Base-by-base conservation (phyloP, 2,888 invertebrate species). In the Boloria euphrosyne region DNA sequence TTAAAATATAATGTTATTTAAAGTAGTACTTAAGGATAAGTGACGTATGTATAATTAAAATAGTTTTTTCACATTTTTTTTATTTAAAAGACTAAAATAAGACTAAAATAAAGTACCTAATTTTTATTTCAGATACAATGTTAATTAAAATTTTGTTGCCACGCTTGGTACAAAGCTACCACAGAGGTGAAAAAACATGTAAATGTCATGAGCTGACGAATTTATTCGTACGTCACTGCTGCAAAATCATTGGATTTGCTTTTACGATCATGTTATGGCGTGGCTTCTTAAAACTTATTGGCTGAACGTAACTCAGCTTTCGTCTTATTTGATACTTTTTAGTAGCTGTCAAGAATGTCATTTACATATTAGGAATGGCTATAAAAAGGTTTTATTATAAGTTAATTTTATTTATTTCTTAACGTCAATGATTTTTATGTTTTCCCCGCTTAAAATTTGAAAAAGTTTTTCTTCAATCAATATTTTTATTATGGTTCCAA, bases 151-250 rank as follows among this genome's bases (percentile, higher is more conserved):
- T 63, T 66, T 66, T 58, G 64, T 69, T 66, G 55, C 55, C 52
- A 50, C n/a, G 57, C 52, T 22, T 65, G 63, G 69, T 69, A 62
- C 44, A 62, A 58, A 52, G 67, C 62, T 31, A 66, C 69, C 67
- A 66, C 61, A 46, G 62, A 69, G 67, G 69, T 72, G 66, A 68
- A 71, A 68, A 71, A 62, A 66, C 68, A 61, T 66, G 68, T 71
- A 71, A 67, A 69, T 63, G 73, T 74, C 74, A 67, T 72, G 72
- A 71, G 71, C 70, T 70, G 70, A 68, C 60, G 73, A 73, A 75
- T 77, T 74, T 76, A 76, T 76, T 71, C 68, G 70, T 62, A 66
- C 68, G 73, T 73, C 76, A 66, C 68, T 72, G 70, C 69, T 69
- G 71, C 66, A 70, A 75, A 76, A 75, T 75, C 73, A 69, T 72